phyloP scores from a whole-genome alignment of 2,888 invertebrate genomes.

The Eustalomyia histrio region DNA sequence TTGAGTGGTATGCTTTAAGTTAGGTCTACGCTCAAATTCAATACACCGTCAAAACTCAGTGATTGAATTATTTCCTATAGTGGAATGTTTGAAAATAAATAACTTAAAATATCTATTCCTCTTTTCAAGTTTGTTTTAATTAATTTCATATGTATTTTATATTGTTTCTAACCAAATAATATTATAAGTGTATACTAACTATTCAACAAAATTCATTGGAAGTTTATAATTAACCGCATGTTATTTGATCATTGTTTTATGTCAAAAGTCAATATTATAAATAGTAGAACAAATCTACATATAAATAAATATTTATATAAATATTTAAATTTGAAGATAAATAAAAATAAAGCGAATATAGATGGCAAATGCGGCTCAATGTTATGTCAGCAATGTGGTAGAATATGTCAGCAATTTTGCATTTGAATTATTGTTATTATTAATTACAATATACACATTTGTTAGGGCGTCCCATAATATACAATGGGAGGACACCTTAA shows the following conservation, averaged over 20 bases:
- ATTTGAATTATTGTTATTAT: conserved; percentile 12
- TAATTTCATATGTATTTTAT: too few relatives aligned
- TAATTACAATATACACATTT: neutral
- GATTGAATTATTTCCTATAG: too few relatives aligned
- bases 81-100: too few relatives aligned
- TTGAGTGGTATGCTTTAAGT: too few relatives aligned
- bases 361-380: conserved; percentile 18
- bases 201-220: neutral
- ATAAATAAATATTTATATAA: neutral
- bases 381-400: conserved; percentile 31
- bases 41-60: too few relatives aligned
- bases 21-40: too few relatives aligned
- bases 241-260: conserved; percentile 24
- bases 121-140: too few relatives aligned
- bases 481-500: too few relatives aligned
- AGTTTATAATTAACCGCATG: conserved; percentile 20
- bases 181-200: neutral
- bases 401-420: conserved; percentile 29
- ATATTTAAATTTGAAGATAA: conserved; percentile 8
- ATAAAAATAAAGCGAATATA: conserved; percentile 8
- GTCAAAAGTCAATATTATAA: conserved; percentile 6
- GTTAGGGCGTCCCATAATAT: too few relatives aligned
- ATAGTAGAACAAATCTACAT: neutral
- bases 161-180: too few relatives aligned
- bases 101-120: too few relatives aligned